A percentile compares a stretch with the other conserved stretches of the same genome.
phyloP scores from a whole-genome alignment of 2,113 vertebrate genomes.

The Oryzias javanicus region DNA sequence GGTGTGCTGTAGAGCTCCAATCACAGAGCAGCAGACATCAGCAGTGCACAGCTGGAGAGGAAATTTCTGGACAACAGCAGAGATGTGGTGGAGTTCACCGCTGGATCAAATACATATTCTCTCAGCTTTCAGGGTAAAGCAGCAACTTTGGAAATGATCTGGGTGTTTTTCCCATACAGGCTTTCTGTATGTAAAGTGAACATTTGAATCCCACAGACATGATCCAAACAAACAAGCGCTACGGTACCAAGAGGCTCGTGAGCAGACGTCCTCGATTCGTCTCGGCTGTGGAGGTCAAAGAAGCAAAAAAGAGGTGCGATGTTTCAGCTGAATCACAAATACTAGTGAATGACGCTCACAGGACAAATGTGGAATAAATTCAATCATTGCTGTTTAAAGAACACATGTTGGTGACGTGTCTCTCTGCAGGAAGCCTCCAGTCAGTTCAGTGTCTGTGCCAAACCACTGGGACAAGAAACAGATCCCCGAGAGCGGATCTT shows the following conservation, averaged over 20 bases:
- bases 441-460: constrained; percentile 42
- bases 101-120: constrained; percentile 60
- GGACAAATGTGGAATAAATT: too few relatives aligned
- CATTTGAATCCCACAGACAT: constrained; percentile 48
- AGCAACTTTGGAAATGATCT: background rate
- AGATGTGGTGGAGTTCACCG: constrained; percentile 62
- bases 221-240: constrained; percentile 62
- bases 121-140: constrained; percentile 70
- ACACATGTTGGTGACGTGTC: background rate
- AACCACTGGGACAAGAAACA: constrained; percentile 69
- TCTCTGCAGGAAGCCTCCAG: constrained; percentile 39
- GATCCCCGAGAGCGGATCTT: constrained; percentile 60
- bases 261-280: constrained; percentile 62
- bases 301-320: constrained; percentile 39
- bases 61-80: constrained; percentile 52
- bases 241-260: constrained; percentile 50
- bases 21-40: constrained; percentile 35
- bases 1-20: constrained; percentile 37
- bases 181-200: background rate
- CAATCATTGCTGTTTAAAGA: too few relatives aligned
- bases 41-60: constrained; percentile 64
- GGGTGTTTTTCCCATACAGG: background rate
- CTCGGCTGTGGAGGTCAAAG: constrained; percentile 43
- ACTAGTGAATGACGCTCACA: too few relatives aligned
- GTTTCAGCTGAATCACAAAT: background rate